A percentile compares a stretch with the other conserved stretches of the same genome.
Evolutionary conservation across 2,888 invertebrate species (phyloP).

Genomic region (Pyrrhia umbra): DNA sequence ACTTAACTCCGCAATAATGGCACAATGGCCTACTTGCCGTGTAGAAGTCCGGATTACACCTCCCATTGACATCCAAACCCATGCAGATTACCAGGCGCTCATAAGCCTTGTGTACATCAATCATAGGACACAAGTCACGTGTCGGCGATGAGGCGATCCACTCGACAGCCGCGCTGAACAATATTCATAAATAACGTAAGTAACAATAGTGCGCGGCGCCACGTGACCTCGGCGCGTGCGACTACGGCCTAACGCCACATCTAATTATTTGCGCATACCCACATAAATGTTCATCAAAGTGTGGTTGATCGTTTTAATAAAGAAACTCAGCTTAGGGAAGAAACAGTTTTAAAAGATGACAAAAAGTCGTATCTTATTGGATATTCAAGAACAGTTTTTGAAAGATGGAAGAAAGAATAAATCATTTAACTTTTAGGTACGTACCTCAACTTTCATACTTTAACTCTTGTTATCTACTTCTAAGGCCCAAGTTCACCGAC

Average conservation of each 20-base stretch:
- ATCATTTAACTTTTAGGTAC: no score
- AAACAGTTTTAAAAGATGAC: background rate
- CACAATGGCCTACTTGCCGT: constrained; percentile 4
- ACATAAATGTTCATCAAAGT: constrained; percentile 67
- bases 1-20: constrained; percentile 4
- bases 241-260: constrained; percentile 72
- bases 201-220: constrained; percentile 76
- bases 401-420: no score
- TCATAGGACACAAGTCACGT: constrained; percentile 74
- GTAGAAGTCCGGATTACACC: constrained; percentile 49
- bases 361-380: background rate
- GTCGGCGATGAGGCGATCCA: constrained; percentile 77
- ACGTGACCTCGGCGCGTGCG: constrained; percentile 70
- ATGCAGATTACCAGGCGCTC: constrained; percentile 68
- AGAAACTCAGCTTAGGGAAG: constrained; percentile 8
- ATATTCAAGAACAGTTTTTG: background rate
- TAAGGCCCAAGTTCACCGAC: no score
- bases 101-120: constrained; percentile 76
- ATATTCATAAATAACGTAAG: constrained; percentile 88
- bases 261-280: constrained; percentile 84
- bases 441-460: no score
- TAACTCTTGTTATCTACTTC: no score
- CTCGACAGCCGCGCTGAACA: constrained; percentile 74
- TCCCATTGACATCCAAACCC: constrained; percentile 54
- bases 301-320: constrained; percentile 56